Percentiles rank a stretch among this genome's conserved stretches.
These are phyloP conservation scores for Drosophila simulans DNA, from an alignment of 1,140 invertebrate genomes.

Conservation along the genomic window DNA sequence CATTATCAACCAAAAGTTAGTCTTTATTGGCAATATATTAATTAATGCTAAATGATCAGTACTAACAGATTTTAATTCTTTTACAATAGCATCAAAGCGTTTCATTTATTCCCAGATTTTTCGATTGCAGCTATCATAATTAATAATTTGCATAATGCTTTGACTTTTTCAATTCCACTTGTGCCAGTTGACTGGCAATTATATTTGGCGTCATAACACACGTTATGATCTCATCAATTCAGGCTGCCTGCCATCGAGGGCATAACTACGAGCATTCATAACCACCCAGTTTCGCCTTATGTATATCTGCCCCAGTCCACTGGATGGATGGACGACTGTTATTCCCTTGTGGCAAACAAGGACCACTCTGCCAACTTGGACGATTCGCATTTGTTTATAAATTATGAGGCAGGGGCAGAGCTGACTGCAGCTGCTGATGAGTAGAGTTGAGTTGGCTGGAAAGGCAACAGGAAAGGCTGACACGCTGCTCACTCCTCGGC, in stretches of 20 bases:
- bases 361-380: slow-evolving; percentile 21
- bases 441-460: slow-evolving; percentile 23
- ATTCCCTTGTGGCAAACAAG: slow-evolving; percentile 30
- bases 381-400: slow-evolving; percentile 62
- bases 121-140: neutral
- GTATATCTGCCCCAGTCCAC: neutral
- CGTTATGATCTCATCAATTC: slow-evolving; percentile 56
- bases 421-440: slow-evolving; percentile 79
- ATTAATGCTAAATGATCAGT: no score
- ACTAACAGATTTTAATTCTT: no score
- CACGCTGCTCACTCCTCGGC: slow-evolving; percentile 11
- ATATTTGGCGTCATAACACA: slow-evolving; percentile 35
- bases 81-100: no score
- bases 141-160: slow-evolving; percentile 5
- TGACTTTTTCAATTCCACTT: slow-evolving; percentile 31
- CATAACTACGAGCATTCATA: slow-evolving; percentile 43
- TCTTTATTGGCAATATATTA: no score
- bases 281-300: slow-evolving; percentile 6
- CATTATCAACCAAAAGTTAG: no score
- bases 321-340: slow-evolving; percentile 46
- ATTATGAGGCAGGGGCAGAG: slow-evolving; percentile 68
- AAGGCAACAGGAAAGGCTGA: slow-evolving; percentile 27
- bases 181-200: slow-evolving; percentile 17
- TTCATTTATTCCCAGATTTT: no score
- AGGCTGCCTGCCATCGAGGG: slow-evolving; percentile 27